Evolutionary conservation across 2,113 vertebrate species (phyloP).

Genomic region (Cyrtonyx montezumae): DNA sequence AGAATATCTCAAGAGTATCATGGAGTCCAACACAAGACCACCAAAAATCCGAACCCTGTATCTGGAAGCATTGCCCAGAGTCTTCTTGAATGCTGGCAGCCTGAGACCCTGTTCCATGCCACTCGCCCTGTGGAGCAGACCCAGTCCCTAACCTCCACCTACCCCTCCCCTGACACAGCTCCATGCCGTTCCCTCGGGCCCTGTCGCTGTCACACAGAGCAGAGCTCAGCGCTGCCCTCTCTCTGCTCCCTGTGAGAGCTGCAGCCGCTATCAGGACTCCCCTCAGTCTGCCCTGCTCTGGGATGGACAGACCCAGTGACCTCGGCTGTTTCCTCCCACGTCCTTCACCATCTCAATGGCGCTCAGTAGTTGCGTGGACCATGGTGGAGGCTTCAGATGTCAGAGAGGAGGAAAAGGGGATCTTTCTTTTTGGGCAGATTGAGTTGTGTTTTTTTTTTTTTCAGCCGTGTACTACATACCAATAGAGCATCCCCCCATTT

Average conservation of each 20-base stretch:
- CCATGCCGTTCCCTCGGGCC: no score
- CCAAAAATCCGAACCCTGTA: no score
- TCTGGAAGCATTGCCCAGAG: no score
- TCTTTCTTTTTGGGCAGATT: neutral
- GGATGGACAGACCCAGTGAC: neutral
- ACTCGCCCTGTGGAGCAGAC: no score
- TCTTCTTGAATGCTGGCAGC: no score
- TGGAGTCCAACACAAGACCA: no score
- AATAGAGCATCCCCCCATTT: neutral
- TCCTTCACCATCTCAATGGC: neutral
- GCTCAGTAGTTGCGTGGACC: neutral
- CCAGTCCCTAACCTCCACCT: no score
- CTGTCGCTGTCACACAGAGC: neutral
- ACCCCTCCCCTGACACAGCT: no score
- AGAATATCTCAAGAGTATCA: neutral
- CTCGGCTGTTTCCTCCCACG: neutral
- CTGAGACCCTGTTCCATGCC: no score
- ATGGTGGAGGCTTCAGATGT: neutral
- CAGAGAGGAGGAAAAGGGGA: neutral
- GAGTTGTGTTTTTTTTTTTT: fast-evolving
- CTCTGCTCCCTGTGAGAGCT: no score
- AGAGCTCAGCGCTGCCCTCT: no score
- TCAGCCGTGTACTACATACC: fast-evolving
- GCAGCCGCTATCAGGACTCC: no score
- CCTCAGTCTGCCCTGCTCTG: neutral